Evolutionary conservation across 2,888 invertebrate species (phyloP), one percentile per base, ranked within the genome.

Genomic region (Nymphalis urticae): DNA sequence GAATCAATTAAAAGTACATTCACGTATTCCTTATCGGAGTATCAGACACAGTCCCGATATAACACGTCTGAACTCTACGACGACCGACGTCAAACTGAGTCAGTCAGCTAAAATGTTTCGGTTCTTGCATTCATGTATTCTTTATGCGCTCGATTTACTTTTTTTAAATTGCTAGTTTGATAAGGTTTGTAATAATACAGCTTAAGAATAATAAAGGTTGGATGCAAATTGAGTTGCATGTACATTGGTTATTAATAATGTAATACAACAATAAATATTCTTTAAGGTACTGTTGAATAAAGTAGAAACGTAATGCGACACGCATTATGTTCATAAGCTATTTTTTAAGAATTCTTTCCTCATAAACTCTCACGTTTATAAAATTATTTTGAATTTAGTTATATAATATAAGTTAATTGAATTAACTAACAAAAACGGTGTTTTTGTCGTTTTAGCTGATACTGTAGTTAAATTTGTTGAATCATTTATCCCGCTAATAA

Each of bases 21-120:
- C 68, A 65, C 68, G 65, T 65, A 72, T 68, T 62, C 63, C 48
- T 54, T 61, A 54, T 63, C 59, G 13, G 64, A 32, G 65, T n/a
- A 53, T 54, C 66, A 58, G 51, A 65, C 42, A 61, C 53, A 27
- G 48, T 61, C 59, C 47, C 42, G 42, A 27, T 42, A 6, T 6
- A 62, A 65, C 59, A 61, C 73, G 72, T 72, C 73, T 70, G 72
- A 19, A 62, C 64, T 58, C 64, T 32, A 51, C 70, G 66, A 68
- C 64, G 54, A 59, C 42, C 66, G 63, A 66, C 73, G 69, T 70
- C 70, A 73, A 73, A 73, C 73, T 73, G 72, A 73, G 68, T 64
- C 68, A 65, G 59, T 68, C 66, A 62, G 69, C 63, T 63, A 67
- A 71, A 71, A 67, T 67, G 71, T 67, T 71, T 69, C 68, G 60